Conservation (phyloP, 2,113 vertebrate species). For the Tyto alba region DNA sequence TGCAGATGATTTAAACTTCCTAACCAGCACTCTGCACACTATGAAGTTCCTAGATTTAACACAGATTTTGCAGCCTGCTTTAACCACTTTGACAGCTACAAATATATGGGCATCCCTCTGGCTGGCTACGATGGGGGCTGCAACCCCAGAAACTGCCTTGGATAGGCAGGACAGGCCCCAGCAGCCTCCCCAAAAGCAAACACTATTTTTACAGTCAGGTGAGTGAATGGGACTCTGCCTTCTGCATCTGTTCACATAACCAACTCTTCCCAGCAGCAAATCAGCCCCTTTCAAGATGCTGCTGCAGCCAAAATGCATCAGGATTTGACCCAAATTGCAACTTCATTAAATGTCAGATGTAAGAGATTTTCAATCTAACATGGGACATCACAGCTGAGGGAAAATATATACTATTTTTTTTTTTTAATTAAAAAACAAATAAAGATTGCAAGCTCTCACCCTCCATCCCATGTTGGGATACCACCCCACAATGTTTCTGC, state of each 20-base stretch:
- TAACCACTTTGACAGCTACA: not conserved
- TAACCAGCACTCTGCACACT: not conserved
- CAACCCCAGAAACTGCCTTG: not conserved
- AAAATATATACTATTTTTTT: not conserved
- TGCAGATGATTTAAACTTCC: not conserved
- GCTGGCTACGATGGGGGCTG: fast-evolving
- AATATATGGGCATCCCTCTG: fast-evolving
- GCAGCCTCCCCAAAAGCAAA: not conserved
- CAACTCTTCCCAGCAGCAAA: not conserved
- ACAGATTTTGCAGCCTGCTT: not conserved
- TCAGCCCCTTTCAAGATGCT: not conserved
- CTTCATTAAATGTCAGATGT: not conserved
- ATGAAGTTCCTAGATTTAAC: not conserved
- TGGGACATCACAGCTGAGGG: not conserved
- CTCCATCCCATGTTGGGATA: not conserved
- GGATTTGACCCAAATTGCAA: not conserved
- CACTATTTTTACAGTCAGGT: not conserved
- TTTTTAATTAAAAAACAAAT: not conserved
- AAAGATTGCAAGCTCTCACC: not conserved
- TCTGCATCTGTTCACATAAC: not conserved
- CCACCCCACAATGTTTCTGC: not conserved
- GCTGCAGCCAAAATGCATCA: not conserved
- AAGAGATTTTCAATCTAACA: not conserved
- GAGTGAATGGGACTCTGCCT: not conserved
- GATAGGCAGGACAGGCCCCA: not conserved